Percentiles rank a stretch among this genome's conserved stretches.
Evolutionary conservation across 2,113 vertebrate genomes (phyloP).

Genomic region (Sebastes schlegelii): DNA sequence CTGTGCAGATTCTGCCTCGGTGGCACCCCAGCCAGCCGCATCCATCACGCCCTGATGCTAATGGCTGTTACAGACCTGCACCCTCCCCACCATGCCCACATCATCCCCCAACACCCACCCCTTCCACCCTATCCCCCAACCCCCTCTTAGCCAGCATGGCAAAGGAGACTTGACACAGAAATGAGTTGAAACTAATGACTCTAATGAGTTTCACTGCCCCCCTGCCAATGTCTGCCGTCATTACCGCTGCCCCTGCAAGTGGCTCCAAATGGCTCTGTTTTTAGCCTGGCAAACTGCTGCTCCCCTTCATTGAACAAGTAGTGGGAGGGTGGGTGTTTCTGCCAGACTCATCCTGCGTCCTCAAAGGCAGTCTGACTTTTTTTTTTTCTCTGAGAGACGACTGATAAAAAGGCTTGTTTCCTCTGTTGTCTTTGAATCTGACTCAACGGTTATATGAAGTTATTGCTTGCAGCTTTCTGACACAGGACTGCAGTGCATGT

Average conservation of each 20-base stretch:
- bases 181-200: slow-evolving; percentile 78
- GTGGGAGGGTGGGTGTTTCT: not conserved
- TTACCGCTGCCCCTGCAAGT: slow-evolving; percentile 64
- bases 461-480: no score
- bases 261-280: slow-evolving; percentile 66
- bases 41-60: slow-evolving; percentile 71
- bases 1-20: slow-evolving; percentile 52
- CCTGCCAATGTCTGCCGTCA: slow-evolving; percentile 61
- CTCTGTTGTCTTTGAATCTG: not conserved
- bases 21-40: slow-evolving; percentile 60
- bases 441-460: not conserved
- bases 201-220: slow-evolving; percentile 67
- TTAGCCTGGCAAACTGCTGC: slow-evolving; percentile 50
- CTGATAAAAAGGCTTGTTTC: not conserved
- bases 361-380: not conserved
- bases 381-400: not conserved
- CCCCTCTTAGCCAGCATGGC: slow-evolving; percentile 47
- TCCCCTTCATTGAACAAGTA: slow-evolving; percentile 35
- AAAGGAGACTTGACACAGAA: slow-evolving; percentile 71
- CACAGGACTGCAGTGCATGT: no score
- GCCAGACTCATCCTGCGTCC: slow-evolving; percentile 10
- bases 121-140: not conserved
- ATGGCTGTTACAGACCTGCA: slow-evolving; percentile 55
- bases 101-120: not conserved
- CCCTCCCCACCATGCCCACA: slow-evolving; percentile 23